These are phyloP conservation scores for Leiothrix lutea DNA, from an alignment of 2,113 vertebrate species.

Conservation along the genomic window DNA sequence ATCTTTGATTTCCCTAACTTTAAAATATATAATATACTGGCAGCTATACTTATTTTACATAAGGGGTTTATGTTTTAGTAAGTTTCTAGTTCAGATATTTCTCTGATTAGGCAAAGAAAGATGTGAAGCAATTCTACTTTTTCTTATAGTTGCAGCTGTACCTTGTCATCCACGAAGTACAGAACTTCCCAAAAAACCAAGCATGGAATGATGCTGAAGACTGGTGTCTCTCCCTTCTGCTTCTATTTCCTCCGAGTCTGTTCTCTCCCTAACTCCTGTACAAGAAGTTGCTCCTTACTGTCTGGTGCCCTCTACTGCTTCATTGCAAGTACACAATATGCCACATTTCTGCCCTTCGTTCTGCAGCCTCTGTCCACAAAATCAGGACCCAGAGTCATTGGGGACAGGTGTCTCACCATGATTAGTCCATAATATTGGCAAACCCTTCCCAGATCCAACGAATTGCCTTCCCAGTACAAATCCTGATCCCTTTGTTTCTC, in stretches of 20 bases:
- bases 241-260: not conserved
- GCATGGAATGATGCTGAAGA: not conserved
- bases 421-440: not conserved
- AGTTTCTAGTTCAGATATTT: not conserved
- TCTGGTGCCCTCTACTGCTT: constrained; percentile 56
- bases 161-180: not conserved
- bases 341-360: not conserved
- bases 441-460: not conserved
- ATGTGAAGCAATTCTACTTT: not conserved
- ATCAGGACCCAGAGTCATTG: not conserved
- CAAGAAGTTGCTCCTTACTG: not conserved
- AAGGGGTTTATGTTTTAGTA: not conserved
- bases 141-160: not conserved
- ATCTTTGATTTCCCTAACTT: not conserved
- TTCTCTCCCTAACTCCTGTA: not conserved
- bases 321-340: not conserved
- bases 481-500: not conserved
- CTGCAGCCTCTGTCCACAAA: not conserved
- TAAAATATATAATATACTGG: not conserved
- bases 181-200: not conserved
- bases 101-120: not conserved
- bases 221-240: not conserved
- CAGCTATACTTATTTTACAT: not conserved
- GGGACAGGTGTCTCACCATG: not conserved
- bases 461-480: not conserved